These are phyloP conservation scores for Hermaeophaga mercurialis DNA, from an alignment of 2,888 invertebrate species.

Conservation along the genomic window DNA sequence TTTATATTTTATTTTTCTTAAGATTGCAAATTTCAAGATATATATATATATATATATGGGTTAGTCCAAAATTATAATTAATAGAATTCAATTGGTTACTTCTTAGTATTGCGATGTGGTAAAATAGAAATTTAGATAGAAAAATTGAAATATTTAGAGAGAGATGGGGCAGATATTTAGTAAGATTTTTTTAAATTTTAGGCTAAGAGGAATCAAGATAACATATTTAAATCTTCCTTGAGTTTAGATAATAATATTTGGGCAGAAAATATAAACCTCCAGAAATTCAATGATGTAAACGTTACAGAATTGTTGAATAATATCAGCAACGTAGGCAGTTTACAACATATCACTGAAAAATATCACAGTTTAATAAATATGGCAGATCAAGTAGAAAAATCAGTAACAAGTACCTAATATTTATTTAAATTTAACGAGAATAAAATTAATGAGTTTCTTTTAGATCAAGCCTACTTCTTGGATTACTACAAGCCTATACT, in stretches of 20 bases:
- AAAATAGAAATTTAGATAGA: too few species aligned
- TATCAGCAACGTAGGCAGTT: slow-evolving; percentile 42
- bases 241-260: slow-evolving; percentile 47
- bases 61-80: too few species aligned
- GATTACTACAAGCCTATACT: slow-evolving; percentile 37
- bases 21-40: too few species aligned
- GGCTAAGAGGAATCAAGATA: slow-evolving; percentile 46
- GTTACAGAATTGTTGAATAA: slow-evolving; percentile 48
- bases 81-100: too few species aligned
- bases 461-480: slow-evolving; percentile 48
- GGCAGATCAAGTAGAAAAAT: slow-evolving; percentile 47
- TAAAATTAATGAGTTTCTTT: slow-evolving; percentile 28
- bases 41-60: too few species aligned
- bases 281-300: slow-evolving; percentile 50
- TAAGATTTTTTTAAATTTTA: slow-evolving; percentile 38
- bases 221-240: slow-evolving; percentile 44
- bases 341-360: slow-evolving; percentile 51
- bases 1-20: too few species aligned
- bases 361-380: slow-evolving; percentile 48
- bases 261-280: slow-evolving; percentile 48
- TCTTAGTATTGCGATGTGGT: too few species aligned
- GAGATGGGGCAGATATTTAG: too few species aligned
- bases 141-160: too few species aligned
- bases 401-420: slow-evolving; percentile 47
- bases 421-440: not conserved